Conservation (phyloP, 2,888 invertebrate genomes). For the Horisme vitalbata region DNA sequence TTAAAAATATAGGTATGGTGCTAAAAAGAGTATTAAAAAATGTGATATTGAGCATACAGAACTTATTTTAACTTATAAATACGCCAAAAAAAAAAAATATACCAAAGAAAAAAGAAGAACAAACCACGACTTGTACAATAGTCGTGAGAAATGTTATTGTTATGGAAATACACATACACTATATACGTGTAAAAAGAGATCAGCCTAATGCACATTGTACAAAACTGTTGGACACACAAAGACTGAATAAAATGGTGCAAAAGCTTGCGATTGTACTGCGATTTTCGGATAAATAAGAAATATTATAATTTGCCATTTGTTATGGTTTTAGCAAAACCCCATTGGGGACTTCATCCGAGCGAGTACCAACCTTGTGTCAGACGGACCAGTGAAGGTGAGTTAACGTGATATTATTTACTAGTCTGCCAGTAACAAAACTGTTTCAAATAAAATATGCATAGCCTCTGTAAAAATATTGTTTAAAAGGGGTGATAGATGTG, state of each 20-base stretch:
- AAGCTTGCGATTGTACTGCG: not conserved
- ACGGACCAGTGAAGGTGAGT: conserved; percentile 50
- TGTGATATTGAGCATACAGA: conserved; percentile 3
- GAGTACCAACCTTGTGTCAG: conserved; percentile 39
- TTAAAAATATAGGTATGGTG: not conserved
- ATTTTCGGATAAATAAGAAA: not conserved
- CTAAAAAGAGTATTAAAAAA: conserved; percentile 1
- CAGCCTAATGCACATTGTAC: no score
- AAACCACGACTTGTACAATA: no score
- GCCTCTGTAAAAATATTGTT: no score
- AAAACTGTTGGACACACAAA: not conserved
- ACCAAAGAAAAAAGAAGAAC: no score
- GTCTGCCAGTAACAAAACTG: no score
- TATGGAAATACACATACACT: no score
- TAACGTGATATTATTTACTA: conserved; percentile 2
- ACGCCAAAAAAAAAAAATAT: no score
- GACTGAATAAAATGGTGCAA: not conserved
- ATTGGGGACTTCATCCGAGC: conserved; percentile 45
- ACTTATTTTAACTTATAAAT: no score
- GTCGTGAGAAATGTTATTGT: no score
- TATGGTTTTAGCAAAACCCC: conserved; percentile 39
- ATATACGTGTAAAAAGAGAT: no score
- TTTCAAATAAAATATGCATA: no score
- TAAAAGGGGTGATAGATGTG: no score
- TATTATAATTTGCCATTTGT: conserved; percentile 10